Evolutionary conservation across 2,113 vertebrate species (phyloP).

Genomic region (Macheiramphus alcinus): DNA sequence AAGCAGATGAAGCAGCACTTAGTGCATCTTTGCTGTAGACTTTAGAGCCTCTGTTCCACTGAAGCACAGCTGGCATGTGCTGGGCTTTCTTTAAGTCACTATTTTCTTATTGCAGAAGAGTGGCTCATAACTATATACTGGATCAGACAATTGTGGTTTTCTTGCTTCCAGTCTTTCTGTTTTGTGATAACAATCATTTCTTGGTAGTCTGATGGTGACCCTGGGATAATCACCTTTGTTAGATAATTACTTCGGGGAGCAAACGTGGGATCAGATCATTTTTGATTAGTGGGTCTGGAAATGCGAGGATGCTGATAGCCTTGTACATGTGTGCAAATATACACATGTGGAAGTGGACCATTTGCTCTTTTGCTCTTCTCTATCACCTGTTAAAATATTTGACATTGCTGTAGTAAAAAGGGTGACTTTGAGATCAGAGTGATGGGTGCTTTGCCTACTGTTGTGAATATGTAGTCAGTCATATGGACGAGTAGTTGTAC

Average conservation of each 20-base stretch:
- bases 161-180: not conserved
- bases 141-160: not conserved
- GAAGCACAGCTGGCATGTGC: not conserved
- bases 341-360: not conserved
- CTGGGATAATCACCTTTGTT: slow-evolving; percentile 36
- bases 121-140: not conserved
- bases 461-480: not conserved
- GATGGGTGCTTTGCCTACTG: not conserved
- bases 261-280: not conserved
- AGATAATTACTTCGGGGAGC: slow-evolving; percentile 28
- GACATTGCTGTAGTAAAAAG: not conserved
- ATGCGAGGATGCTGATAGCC: not conserved
- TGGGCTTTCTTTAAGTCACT: not conserved
- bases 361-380: not conserved
- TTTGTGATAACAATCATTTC: not conserved
- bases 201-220: not conserved
- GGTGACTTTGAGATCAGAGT: not conserved
- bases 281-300: slow-evolving; percentile 38
- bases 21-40: not conserved
- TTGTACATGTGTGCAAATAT: not conserved
- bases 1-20: not conserved
- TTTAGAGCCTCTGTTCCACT: not conserved
- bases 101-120: not conserved
- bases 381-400: not conserved
- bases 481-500: not conserved